Base-by-base conservation (phyloP, 2,888 invertebrate genomes). In the Heteropelma amictum region DNA sequence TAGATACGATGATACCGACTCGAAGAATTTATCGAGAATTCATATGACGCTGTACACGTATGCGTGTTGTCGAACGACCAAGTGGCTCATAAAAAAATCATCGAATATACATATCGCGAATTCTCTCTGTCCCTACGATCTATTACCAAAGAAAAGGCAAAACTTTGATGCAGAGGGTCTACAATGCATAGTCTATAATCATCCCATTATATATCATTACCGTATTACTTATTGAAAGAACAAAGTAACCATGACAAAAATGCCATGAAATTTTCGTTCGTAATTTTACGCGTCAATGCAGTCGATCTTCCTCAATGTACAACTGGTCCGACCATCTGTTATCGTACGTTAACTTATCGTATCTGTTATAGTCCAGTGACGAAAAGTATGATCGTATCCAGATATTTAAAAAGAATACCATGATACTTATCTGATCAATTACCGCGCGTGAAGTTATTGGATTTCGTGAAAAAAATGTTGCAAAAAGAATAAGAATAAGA, bases 81-180 rank as follows among this genome's bases (percentile, higher is more conserved):
- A 49, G 58, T 72, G 71, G 72, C 72, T 76, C 76, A 76, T 76
- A 21, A 76, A 76, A 68, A 53, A 76, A 72, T 68, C 76, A 76
- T 30, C 26, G 61, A 19, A 63, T 67, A 33, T 40, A 30, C 38
- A 21, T 26, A 19, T 26, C 33, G 1, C 40, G 40, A 49, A 17
- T 38, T 58, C 45, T 53, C 45, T 42, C 28, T 17, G 30, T 38
- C 35, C 8, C 35, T 51, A 40, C 54, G 47, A 67, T 75, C 61
- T 53, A 71, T 72, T 40, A 63, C 40, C 49, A 17, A 53, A 10
- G 35, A 19, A 23, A 38, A 14, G 26, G 28, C 28, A 56, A 45
- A 28, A 19, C 30, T 12, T 63, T 21, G 58, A 14, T 26, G 38
- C 28, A 38, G 40, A 21, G 8, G 14, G 23, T 35, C 8, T 14